A percentile compares a stretch with the other conserved stretches of the same genome.
Evolutionary conservation across 2,888 invertebrate genomes (phyloP).

Genomic region (Folsomia manolachei): DNA sequence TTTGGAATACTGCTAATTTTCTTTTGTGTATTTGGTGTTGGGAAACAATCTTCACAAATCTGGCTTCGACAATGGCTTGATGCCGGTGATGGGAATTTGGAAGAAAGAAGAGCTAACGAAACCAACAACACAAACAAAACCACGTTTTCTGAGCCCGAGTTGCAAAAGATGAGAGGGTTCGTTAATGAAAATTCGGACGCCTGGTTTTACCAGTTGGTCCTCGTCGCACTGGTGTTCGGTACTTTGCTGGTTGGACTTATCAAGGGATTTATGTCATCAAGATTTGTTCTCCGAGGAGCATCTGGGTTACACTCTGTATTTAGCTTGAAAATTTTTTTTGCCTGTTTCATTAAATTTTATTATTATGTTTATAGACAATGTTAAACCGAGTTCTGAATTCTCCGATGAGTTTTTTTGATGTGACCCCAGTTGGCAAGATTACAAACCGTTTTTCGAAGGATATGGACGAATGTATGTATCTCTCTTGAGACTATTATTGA

Average conservation of each 20-base stretch:
- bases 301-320: slow-evolving; percentile 51
- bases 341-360: too few species aligned
- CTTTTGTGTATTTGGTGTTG: slow-evolving; percentile 55
- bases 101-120: slow-evolving; percentile 39
- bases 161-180: slow-evolving; percentile 44
- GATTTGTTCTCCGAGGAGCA: slow-evolving; percentile 50
- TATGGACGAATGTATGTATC: slow-evolving; percentile 55
- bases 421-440: slow-evolving; percentile 56
- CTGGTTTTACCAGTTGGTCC: slow-evolving; percentile 55
- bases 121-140: slow-evolving; percentile 35
- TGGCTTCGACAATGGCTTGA: slow-evolving; percentile 53
- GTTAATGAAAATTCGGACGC: slow-evolving; percentile 56
- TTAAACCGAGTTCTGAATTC: slow-evolving; percentile 51
- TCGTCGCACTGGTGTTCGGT: slow-evolving; percentile 54
- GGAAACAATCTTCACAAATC: slow-evolving; percentile 51
- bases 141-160: slow-evolving; percentile 32
- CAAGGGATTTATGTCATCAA: slow-evolving; percentile 51
- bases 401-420: slow-evolving; percentile 56
- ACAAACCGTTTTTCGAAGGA: slow-evolving; percentile 57
- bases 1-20: slow-evolving; percentile 52
- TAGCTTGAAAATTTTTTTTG: too few species aligned
- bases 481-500: background rate
- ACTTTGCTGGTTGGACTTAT: slow-evolving; percentile 56
- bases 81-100: slow-evolving; percentile 48
- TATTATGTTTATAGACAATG: too few species aligned